Evolutionary conservation across 2,888 invertebrate species (phyloP).

Genomic region (Apamea monoglypha): DNA sequence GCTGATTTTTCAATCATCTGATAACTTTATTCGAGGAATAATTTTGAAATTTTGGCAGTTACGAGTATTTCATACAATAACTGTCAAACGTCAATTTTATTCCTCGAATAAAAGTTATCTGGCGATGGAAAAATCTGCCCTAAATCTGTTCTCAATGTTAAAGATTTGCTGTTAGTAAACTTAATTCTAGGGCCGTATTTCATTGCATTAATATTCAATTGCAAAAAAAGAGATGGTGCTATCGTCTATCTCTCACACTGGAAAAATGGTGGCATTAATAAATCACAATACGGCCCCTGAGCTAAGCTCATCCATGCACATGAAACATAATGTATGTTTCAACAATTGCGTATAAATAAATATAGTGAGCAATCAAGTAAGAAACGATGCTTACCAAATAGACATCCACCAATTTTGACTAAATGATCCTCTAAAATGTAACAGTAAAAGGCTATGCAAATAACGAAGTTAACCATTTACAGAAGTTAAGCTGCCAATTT

Average conservation of each 20-base stretch:
- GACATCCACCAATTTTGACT: neutral
- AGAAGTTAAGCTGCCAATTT: conserved; percentile 16
- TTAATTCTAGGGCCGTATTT: neutral
- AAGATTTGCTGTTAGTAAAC: neutral
- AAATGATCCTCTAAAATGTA: neutral
- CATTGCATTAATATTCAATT: neutral
- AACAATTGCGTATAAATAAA: neutral
- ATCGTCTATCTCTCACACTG: neutral
- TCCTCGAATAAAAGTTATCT: too few relatives aligned
- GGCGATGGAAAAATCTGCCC: too few relatives aligned
- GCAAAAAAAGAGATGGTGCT: neutral
- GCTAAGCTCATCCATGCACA: neutral
- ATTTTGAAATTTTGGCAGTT: too few relatives aligned
- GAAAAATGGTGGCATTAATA: neutral
- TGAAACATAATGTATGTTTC: neutral
- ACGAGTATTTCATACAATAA: too few relatives aligned
- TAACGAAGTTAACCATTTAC: neutral
- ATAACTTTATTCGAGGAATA: too few relatives aligned
- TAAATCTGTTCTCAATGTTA: neutral
- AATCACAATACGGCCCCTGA: neutral
- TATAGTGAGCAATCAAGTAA: neutral
- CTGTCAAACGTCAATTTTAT: too few relatives aligned
- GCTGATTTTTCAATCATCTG: too few relatives aligned
- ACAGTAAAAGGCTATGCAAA: neutral
- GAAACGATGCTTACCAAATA: neutral